Evolutionary conservation across 1,140 invertebrate genomes (phyloP).

Genomic region (Neodiprion virginianus): DNA sequence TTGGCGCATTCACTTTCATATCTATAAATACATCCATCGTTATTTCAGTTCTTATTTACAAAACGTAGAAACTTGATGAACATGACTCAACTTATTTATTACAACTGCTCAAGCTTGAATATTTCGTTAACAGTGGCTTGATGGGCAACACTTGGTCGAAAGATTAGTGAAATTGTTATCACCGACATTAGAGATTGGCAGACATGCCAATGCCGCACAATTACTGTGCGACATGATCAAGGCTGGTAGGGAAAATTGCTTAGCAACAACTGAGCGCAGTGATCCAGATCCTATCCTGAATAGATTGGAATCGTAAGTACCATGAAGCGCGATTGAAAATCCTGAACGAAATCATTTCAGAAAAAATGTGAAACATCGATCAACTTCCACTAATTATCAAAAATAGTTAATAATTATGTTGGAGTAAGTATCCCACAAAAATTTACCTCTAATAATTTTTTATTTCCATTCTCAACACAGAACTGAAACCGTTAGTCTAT

Average conservation of each 20-base stretch:
- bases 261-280: conserved; percentile 64
- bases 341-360: conserved; percentile 48
- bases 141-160: conserved; percentile 85
- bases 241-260: conserved; percentile 71
- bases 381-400: too few species aligned
- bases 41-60: conserved; percentile 14
- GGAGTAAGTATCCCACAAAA: too few species aligned
- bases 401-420: too few species aligned
- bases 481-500: conserved; percentile 68
- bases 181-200: conserved; percentile 73
- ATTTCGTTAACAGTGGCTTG: conserved; percentile 79
- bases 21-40: conserved; percentile 13
- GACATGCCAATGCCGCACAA: conserved; percentile 83
- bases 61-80: background rate
- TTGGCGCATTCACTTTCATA: background rate
- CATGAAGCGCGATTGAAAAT: conserved; percentile 27
- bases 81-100: conserved; percentile 25
- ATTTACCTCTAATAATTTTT: too few species aligned
- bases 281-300: conserved; percentile 72
- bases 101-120: conserved; percentile 1
- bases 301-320: conserved; percentile 76
- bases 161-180: conserved; percentile 82
- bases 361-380: too few species aligned
- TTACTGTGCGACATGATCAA: conserved; percentile 83
- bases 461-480: conserved; percentile 57